Percentiles rank a stretch among this genome's conserved stretches.
Conservation (phyloP, 92 coral and sea anemone genomes). For the Micromussa lordhowensis region DNA sequence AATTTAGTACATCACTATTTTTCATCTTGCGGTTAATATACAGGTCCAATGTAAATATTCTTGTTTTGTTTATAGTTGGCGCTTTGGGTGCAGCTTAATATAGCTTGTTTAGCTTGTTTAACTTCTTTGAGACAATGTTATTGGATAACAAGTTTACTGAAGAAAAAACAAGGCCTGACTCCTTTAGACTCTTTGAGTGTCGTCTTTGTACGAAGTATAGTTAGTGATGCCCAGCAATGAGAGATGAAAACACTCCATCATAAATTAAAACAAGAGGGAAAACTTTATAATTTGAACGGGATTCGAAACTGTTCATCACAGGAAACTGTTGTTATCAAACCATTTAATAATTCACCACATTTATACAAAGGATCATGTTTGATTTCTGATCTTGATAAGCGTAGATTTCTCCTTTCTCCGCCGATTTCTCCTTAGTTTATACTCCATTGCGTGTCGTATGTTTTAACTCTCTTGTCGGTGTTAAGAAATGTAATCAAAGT, state of each 20-base stretch:
- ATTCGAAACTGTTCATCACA: background rate
- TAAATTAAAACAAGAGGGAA: background rate
- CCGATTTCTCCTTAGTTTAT: too few relatives aligned
- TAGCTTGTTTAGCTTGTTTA: conserved; percentile 23
- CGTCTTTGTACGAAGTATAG: background rate
- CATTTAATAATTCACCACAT: too few relatives aligned
- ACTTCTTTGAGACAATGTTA: conserved; percentile 5
- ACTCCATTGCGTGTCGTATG: too few relatives aligned
- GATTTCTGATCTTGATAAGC: too few relatives aligned
- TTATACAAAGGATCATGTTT: too few relatives aligned
- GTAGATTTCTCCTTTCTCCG: too few relatives aligned
- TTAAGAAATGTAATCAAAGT: too few relatives aligned
- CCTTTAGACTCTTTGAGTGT: background rate
- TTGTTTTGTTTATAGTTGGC: background rate
- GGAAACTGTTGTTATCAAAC: too few relatives aligned
- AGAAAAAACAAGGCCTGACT: background rate
- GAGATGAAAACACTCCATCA: background rate
- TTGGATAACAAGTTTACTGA: conserved; percentile 16
- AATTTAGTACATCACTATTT: background rate
- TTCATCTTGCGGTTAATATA: background rate
- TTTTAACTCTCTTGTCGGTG: too few relatives aligned
- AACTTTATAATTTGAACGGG: background rate
- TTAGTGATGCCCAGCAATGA: background rate
- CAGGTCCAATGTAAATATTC: conserved; percentile 17
- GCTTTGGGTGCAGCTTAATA: conserved; percentile 9